A percentile compares a stretch with the other conserved stretches of the same genome.
phyloP scores from a whole-genome alignment of 1,140 invertebrate species.

The Patella vulgata region DNA sequence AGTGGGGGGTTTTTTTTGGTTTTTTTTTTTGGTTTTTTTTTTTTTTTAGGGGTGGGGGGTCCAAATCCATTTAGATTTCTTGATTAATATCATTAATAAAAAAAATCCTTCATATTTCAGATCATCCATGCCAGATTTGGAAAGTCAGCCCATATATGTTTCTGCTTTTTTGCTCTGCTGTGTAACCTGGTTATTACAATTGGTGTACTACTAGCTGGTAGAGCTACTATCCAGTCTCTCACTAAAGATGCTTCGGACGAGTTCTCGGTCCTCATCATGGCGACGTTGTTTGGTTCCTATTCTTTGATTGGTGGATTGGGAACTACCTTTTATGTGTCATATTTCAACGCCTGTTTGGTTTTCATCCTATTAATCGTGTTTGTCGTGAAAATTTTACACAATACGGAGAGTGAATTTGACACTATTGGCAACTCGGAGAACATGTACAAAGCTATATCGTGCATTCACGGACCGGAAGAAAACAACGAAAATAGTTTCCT shows the following conservation, averaged over 20 bases:
- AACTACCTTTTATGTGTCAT: slow-evolving; percentile 66
- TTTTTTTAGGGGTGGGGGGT: too few species aligned
- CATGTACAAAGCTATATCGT: slow-evolving; percentile 48
- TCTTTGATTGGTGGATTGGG: slow-evolving; percentile 65
- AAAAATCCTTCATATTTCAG: too few species aligned
- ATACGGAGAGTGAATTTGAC: slow-evolving; percentile 34
- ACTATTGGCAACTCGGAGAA: slow-evolving; percentile 42
- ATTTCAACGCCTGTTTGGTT: slow-evolving; percentile 65
- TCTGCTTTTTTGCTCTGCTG: slow-evolving; percentile 64
- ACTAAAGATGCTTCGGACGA: slow-evolving; percentile 51
- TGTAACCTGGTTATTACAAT: slow-evolving; percentile 67
- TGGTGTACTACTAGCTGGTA: slow-evolving; percentile 59
- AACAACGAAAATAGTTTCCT: slow-evolving; percentile 58
- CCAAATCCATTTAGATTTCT: too few species aligned
- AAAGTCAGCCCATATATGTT: slow-evolving; percentile 59
- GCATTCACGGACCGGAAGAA: slow-evolving; percentile 51
- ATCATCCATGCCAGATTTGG: slow-evolving; percentile 65
- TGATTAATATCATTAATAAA: too few species aligned
- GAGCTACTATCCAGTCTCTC: slow-evolving; percentile 51
- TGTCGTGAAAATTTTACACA: slow-evolving; percentile 52
- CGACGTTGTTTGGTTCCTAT: slow-evolving; percentile 58
- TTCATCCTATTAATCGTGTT: slow-evolving; percentile 61
- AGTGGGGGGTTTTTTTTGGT: too few species aligned
- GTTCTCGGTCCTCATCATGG: slow-evolving; percentile 50
- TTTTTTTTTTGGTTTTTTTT: too few species aligned